Conservation (phyloP, 1,140 invertebrate genomes). For the Pteromalus puparum region DNA sequence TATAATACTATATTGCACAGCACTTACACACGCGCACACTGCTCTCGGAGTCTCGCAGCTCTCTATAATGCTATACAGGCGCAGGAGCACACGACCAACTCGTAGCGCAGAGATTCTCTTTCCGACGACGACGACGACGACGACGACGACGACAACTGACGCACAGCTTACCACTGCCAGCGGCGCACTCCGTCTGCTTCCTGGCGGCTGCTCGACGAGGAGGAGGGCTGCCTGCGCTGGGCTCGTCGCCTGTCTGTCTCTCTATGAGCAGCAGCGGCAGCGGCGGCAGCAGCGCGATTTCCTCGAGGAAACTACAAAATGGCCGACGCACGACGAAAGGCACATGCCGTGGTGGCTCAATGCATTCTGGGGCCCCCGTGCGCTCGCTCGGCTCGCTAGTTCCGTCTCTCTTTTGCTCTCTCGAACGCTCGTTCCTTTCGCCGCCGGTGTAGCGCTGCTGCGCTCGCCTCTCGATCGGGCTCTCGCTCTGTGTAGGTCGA, state of each 20-base stretch:
- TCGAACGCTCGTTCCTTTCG: neutral
- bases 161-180: conserved; percentile 24
- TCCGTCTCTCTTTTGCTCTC: neutral
- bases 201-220: conserved; percentile 29
- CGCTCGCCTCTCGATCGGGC: neutral
- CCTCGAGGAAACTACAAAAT: conserved; percentile 82
- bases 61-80: neutral
- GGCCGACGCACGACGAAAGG: conserved; percentile 78
- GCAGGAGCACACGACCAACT: conserved; percentile 13
- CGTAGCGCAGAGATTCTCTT: neutral
- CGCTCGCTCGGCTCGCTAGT: conserved; percentile 22
- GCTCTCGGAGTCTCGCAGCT: neutral
- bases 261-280: conserved; percentile 25
- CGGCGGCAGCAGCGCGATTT: conserved; percentile 66
- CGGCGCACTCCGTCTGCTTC: conserved; percentile 52
- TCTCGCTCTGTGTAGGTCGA: neutral
- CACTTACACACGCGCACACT: neutral
- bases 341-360: conserved; percentile 80
- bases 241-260: conserved; percentile 33
- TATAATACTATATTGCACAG: neutral
- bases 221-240: conserved; percentile 29
- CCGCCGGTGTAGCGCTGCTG: neutral
- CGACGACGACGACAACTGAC: too few relatives aligned
- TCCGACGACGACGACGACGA: neutral
- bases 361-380: conserved; percentile 74